These are phyloP conservation scores for Pantelozetes paolii DNA, from an alignment of 2,888 invertebrate genomes.

Conservation along the genomic window DNA sequence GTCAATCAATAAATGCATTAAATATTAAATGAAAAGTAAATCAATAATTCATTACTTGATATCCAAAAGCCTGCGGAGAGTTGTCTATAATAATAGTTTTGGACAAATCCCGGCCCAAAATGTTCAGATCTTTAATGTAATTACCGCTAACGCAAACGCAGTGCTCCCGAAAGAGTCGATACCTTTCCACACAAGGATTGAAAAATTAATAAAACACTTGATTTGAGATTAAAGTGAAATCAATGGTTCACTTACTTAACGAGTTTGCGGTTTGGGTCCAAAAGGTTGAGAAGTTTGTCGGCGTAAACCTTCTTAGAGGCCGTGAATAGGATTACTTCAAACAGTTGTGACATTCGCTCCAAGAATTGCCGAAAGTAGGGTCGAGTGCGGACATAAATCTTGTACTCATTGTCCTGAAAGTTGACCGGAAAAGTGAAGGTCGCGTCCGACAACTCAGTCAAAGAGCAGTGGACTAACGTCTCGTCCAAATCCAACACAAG, in stretches of 20 bases:
- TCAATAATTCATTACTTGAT: constrained; percentile 61
- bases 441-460: constrained; percentile 84
- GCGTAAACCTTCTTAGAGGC: constrained; percentile 94
- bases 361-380: constrained; percentile 89
- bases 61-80: constrained; percentile 89
- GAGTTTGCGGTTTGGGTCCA: constrained; percentile 81
- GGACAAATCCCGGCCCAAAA: constrained; percentile 82
- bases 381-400: constrained; percentile 75
- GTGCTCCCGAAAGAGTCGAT: constrained; percentile 87
- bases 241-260: constrained; percentile 64
- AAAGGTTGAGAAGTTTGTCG: constrained; percentile 80
- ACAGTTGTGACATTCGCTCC: constrained; percentile 75
- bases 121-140: constrained; percentile 90
- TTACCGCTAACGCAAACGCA: constrained; percentile 91
- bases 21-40: neutral
- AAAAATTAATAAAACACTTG: neutral
- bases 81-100: constrained; percentile 83
- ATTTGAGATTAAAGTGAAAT: neutral
- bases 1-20: constrained; percentile 46
- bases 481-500: constrained; percentile 79
- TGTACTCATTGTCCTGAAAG: constrained; percentile 84
- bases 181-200: constrained; percentile 51
- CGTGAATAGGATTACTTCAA: constrained; percentile 91
- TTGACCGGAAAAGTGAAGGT: constrained; percentile 87
- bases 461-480: constrained; percentile 89